A percentile compares a stretch with the other conserved stretches of the same genome.
Conservation (phyloP, 2,797 vertebrate species). For the Hafferia zeledoni region DNA sequence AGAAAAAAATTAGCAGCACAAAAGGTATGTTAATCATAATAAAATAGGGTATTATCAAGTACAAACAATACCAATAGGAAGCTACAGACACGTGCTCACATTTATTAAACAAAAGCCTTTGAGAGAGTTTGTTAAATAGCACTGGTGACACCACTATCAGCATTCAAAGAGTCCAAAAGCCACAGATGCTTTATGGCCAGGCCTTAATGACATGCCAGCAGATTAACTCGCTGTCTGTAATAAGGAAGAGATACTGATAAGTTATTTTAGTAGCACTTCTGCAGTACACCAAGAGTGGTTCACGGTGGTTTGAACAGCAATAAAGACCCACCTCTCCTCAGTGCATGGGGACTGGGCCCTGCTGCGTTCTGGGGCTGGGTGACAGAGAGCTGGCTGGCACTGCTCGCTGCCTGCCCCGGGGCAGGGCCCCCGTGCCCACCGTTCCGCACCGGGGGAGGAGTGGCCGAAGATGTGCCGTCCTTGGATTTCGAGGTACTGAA, state of each 20-base stretch:
- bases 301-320: background rate
- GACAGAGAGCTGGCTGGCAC: conserved; percentile 74
- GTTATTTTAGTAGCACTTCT: background rate
- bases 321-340: conserved; percentile 84
- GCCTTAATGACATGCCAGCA: background rate
- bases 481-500: conserved; percentile 83
- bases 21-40: background rate
- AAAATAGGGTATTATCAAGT: background rate
- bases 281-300: background rate
- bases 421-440: conserved; percentile 62
- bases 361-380: conserved; percentile 78
- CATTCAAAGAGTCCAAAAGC: background rate
- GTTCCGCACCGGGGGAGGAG: conserved; percentile 81
- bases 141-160: background rate
- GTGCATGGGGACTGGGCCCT: conserved; percentile 90
- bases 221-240: background rate
- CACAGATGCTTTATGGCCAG: background rate
- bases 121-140: background rate
- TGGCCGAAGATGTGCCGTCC: conserved; percentile 75
- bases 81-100: background rate
- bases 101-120: background rate
- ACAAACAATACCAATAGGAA: background rate
- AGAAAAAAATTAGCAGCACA: background rate
- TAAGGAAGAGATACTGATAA: background rate
- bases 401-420: conserved; percentile 47